Conservation (phyloP, 2,797 vertebrate genomes). For the Choloepus didactylus region DNA sequence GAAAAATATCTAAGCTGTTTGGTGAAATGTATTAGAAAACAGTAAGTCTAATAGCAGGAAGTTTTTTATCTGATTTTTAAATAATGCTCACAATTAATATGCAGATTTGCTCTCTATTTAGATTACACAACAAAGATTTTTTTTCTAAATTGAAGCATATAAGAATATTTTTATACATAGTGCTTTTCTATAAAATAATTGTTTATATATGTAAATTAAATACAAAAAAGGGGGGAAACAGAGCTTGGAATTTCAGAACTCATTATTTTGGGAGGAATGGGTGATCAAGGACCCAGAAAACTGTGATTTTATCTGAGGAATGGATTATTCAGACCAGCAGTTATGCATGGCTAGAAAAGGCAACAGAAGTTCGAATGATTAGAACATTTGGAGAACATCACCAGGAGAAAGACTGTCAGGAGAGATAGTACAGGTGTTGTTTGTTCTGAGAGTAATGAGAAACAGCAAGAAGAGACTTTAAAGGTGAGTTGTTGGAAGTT, state of each 20-base stretch:
- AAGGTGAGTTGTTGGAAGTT: not conserved
- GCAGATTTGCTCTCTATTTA: not conserved
- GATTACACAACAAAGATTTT: not conserved
- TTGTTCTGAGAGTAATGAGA: not conserved
- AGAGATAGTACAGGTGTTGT: not conserved
- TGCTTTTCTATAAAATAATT: slow-evolving; percentile 50
- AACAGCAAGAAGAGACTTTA: not conserved
- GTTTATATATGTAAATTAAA: not conserved
- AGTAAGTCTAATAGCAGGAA: not conserved
- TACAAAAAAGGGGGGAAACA: not conserved
- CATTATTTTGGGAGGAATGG: not conserved
- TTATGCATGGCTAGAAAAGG: not conserved
- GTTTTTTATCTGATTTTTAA: not conserved
- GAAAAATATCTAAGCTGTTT: not conserved
- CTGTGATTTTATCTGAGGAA: not conserved
- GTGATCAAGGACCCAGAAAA: not conserved
- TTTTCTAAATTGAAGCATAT: slow-evolving; percentile 11
- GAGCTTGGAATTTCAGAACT: not conserved
- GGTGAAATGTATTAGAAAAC: slow-evolving; percentile 50
- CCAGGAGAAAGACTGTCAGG: not conserved
- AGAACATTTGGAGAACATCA: not conserved
- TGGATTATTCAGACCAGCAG: not conserved
- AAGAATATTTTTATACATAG: not conserved
- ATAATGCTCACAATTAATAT: not conserved
- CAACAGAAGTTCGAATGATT: not conserved